These are phyloP conservation scores for Alitta virens DNA, from an alignment of 2,888 invertebrate genomes.

Conservation along the genomic window DNA sequence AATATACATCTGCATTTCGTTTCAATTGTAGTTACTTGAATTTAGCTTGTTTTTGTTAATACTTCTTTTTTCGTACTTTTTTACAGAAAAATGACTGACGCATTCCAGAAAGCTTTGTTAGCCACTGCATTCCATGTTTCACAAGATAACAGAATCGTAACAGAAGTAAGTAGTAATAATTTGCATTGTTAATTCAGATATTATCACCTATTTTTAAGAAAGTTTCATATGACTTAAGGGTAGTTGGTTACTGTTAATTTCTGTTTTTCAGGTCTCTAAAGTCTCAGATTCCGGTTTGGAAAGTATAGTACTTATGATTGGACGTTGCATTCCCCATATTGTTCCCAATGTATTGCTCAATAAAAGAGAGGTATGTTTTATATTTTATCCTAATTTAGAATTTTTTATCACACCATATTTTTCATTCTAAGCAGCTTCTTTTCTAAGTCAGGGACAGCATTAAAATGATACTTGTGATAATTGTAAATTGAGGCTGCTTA, in stretches of 20 bases:
- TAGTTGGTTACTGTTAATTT: background rate
- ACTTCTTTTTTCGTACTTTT: background rate
- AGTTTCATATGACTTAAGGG: no score
- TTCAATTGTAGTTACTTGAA: no score
- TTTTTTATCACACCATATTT: no score
- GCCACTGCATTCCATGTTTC: slow-evolving; percentile 54
- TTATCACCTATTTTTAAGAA: no score
- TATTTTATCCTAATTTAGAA: no score
- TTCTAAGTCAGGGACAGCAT: no score
- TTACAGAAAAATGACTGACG: slow-evolving; percentile 59
- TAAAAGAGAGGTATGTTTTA: slow-evolving; percentile 63
- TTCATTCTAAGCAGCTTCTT: no score
- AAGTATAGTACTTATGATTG: slow-evolving; percentile 60
- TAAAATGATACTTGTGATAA: no score
- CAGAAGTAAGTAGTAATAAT: slow-evolving; percentile 41
- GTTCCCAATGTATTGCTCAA: slow-evolving; percentile 70
- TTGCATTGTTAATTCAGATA: no score
- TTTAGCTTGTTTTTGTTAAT: no score
- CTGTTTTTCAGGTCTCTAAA: slow-evolving; percentile 39
- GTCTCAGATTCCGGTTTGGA: slow-evolving; percentile 39
- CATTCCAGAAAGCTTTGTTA: slow-evolving; percentile 63
- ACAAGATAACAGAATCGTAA: slow-evolving; percentile 53
- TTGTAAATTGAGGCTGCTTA: no score
- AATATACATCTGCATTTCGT: no score
- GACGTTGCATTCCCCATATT: slow-evolving; percentile 64